These are phyloP conservation scores for Agapetus fuscipes DNA, from an alignment of 2,888 invertebrate species.

Conservation along the genomic window DNA sequence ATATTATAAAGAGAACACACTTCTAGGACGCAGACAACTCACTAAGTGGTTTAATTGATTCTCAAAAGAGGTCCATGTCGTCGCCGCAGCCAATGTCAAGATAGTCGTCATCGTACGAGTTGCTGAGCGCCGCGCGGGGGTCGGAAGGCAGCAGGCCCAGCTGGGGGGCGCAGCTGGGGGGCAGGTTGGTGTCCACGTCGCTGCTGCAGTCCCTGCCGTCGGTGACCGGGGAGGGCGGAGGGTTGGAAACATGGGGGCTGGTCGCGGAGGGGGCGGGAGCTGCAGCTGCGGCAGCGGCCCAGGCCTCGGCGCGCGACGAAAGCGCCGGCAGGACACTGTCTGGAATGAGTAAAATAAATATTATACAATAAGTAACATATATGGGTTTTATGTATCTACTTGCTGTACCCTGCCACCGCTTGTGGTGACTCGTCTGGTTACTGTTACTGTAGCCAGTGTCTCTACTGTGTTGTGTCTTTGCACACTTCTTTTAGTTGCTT, in stretches of 20 bases:
- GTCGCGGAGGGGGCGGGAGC: slow-evolving; percentile 37
- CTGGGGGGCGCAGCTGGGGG: no score
- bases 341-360: slow-evolving; percentile 21
- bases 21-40: no score
- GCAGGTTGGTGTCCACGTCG: slow-evolving; percentile 46
- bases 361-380: slow-evolving; percentile 6
- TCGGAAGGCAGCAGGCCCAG: slow-evolving; percentile 22
- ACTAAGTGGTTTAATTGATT: slow-evolving; percentile 8
- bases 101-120: slow-evolving; percentile 58
- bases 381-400: no score
- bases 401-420: no score
- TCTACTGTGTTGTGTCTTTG: no score
- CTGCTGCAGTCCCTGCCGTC: slow-evolving; percentile 59
- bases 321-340: slow-evolving; percentile 55
- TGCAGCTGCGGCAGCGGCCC: slow-evolving; percentile 37
- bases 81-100: slow-evolving; percentile 61
- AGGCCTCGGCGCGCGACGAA: slow-evolving; percentile 51
- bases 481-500: no score
- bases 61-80: slow-evolving; percentile 62
- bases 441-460: no score
- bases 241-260: slow-evolving; percentile 52
- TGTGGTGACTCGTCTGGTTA: no score
- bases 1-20: no score
- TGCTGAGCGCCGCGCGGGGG: slow-evolving; percentile 29
- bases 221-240: slow-evolving; percentile 73